phyloP scores from a whole-genome alignment of 2,888 invertebrate species.

The Amblyjoppa fuscipennis region DNA sequence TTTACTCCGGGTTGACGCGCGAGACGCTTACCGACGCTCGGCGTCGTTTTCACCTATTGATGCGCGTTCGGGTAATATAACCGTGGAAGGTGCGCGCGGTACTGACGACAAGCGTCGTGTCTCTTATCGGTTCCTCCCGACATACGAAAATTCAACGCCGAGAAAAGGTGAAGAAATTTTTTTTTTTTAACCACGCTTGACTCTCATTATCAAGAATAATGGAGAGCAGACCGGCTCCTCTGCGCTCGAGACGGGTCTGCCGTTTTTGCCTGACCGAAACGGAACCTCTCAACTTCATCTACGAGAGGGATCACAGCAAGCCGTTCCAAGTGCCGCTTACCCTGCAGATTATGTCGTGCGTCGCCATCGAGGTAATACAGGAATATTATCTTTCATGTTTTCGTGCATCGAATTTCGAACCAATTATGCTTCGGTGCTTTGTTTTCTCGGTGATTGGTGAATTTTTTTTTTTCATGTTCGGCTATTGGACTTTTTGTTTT shows the following conservation, averaged over 20 bases:
- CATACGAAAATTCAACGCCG: neutral
- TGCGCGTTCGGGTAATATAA: constrained; percentile 69
- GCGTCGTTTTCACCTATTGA: constrained; percentile 77
- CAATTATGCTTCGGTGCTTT: neutral
- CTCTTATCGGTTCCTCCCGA: constrained; percentile 26
- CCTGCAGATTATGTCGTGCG: constrained; percentile 92
- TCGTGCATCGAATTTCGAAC: neutral
- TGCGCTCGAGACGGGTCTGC: constrained; percentile 89
- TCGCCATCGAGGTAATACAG: constrained; percentile 91
- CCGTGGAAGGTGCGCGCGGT: constrained; percentile 60
- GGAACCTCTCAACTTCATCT: constrained; percentile 89
- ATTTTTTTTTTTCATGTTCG: constrained; percentile 11
- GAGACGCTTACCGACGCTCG: constrained; percentile 84
- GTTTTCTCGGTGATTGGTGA: constrained; percentile 11
- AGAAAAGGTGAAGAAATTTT: constrained; percentile 13
- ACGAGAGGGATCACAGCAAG: constrained; percentile 87
- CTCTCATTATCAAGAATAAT: constrained; percentile 82
- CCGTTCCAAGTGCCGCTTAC: constrained; percentile 89
- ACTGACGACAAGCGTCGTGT: constrained; percentile 49
- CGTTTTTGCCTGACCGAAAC: constrained; percentile 91
- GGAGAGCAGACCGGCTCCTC: constrained; percentile 88
- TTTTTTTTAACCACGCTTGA: constrained; percentile 24
- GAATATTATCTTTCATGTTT: constrained; percentile 7
- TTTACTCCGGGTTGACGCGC: constrained; percentile 74
- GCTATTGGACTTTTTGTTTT: neutral